A percentile compares a stretch with the other conserved stretches of the same genome.
Conservation (phyloP, 2,797 vertebrate genomes). For the Glossophaga mutica region DNA sequence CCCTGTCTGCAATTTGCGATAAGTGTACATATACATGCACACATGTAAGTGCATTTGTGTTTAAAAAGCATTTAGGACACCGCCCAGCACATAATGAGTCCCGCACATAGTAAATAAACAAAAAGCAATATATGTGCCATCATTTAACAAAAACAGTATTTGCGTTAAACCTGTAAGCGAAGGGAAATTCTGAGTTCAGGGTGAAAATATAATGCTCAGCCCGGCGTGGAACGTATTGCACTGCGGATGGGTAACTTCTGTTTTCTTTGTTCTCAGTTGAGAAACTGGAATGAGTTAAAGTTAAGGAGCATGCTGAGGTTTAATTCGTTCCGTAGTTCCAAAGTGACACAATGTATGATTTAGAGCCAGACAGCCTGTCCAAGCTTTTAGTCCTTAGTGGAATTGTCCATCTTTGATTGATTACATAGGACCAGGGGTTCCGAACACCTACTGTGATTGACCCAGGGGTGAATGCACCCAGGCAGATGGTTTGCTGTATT, state of each 20-base stretch:
- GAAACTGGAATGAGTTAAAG: constrained; percentile 63
- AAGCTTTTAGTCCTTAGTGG: constrained; percentile 32
- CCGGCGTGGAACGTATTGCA: neutral
- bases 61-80: neutral
- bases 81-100: neutral
- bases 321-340: constrained; percentile 46
- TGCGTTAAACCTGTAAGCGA: neutral
- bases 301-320: constrained; percentile 57
- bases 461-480: neutral
- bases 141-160: neutral
- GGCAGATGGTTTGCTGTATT: constrained; percentile 30
- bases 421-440: neutral
- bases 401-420: constrained; percentile 63
- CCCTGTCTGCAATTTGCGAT: neutral
- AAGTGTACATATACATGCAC: neutral
- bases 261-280: constrained; percentile 60
- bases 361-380: constrained; percentile 7
- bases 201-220: neutral
- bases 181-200: neutral
- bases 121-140: neutral
- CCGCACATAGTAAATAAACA: neutral
- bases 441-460: constrained; percentile 55
- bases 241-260: neutral
- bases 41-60: neutral
- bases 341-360: constrained; percentile 29